Evolutionary conservation across 1,140 invertebrate genomes (phyloP).

Genomic region (Dreissena rostriformis): DNA sequence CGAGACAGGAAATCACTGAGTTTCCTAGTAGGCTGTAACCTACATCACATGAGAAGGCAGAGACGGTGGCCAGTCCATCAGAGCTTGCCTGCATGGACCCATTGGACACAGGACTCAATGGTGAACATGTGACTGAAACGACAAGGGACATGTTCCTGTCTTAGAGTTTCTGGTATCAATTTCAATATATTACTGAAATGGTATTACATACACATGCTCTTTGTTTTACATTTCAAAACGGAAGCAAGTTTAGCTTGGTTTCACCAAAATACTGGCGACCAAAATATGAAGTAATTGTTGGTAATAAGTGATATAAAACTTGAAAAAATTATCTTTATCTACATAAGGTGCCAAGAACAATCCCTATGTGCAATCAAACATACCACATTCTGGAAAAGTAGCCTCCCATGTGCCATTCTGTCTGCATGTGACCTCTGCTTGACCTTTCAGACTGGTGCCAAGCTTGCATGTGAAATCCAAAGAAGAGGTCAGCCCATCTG

Average conservation of each 20-base stretch:
- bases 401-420: slow-evolving; percentile 14
- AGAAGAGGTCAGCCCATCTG: slow-evolving; percentile 15
- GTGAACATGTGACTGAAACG: slow-evolving; percentile 19
- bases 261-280: too few species aligned
- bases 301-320: too few species aligned
- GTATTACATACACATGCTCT: too few species aligned
- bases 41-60: slow-evolving; percentile 12
- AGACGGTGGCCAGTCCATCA: slow-evolving; percentile 22
- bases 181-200: too few species aligned
- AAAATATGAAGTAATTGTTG: too few species aligned
- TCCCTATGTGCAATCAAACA: not conserved
- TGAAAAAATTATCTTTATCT: too few species aligned
- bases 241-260: not conserved
- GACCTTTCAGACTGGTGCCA: slow-evolving; percentile 34
- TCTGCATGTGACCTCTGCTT: slow-evolving; percentile 11
- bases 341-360: too few species aligned
- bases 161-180: too few species aligned
- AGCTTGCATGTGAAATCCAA: slow-evolving; percentile 18
- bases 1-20: slow-evolving; percentile 2
- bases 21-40: slow-evolving; percentile 30
- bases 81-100: slow-evolving; percentile 5
- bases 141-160: too few species aligned
- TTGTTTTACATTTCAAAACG: too few species aligned
- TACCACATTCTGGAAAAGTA: slow-evolving; percentile 39
- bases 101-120: slow-evolving; percentile 10